These are phyloP conservation scores for Orgyia antiqua DNA, from an alignment of 2,888 invertebrate genomes.

Conservation along the genomic window DNA sequence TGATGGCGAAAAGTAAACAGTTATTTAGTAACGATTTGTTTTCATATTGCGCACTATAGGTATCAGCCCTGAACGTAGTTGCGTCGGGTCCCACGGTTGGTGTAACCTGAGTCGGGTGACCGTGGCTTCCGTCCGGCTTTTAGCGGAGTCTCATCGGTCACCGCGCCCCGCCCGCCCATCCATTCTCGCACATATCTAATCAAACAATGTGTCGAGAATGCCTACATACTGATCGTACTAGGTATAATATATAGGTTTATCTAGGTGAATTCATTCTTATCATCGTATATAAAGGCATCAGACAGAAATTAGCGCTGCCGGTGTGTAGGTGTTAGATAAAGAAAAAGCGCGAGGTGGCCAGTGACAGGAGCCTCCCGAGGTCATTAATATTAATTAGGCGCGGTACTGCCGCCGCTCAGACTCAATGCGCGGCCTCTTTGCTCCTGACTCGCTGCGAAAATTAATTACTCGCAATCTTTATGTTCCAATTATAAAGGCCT, in stretches of 20 bases:
- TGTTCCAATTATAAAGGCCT: constrained; percentile 79
- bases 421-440: constrained; percentile 71
- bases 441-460: constrained; percentile 77
- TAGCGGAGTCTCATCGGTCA: constrained; percentile 70
- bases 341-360: constrained; percentile 36
- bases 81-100: constrained; percentile 67
- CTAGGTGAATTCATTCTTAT: constrained; percentile 7
- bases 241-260: no score
- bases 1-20: no score
- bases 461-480: constrained; percentile 79
- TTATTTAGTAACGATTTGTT: no score
- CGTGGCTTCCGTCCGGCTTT: constrained; percentile 77
- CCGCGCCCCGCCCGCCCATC: constrained; percentile 42
- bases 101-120: constrained; percentile 70
- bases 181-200: constrained; percentile 40
- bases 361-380: constrained; percentile 52
- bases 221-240: constrained; percentile 4
- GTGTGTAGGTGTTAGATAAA: constrained; percentile 54
- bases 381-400: constrained; percentile 77
- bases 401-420: constrained; percentile 40
- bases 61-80: constrained; percentile 57
- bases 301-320: constrained; percentile 30
- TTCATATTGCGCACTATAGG: constrained; percentile 1
- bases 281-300: constrained; percentile 32
- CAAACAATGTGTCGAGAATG: constrained; percentile 21